Base-by-base conservation (phyloP, 2,113 vertebrate species). In the Ageneiosus marmoratus region DNA sequence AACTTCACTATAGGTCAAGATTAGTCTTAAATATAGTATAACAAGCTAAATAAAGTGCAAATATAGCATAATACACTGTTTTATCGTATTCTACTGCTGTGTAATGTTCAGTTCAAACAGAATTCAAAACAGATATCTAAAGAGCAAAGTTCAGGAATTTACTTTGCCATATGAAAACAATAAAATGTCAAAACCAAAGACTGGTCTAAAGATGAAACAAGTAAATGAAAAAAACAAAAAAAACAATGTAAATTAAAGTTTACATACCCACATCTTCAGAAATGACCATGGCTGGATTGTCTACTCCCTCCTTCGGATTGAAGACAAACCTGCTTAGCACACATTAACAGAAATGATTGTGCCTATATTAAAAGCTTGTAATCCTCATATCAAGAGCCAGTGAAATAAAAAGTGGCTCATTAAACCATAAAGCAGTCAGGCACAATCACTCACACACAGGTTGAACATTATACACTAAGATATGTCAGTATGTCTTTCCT, bases 251-350 rank as follows among this genome's bases (percentile, higher is more conserved):
- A 22, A 34, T 5, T 60, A 58, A 58, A 75, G 15, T 16, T 34
- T 78, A 78, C 83, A 60, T 87, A 98, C 97, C 96, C 63, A 44
- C 82, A 73, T 97, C 95, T 63, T 99, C 97, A 22, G 94, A 88
- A 90, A 95, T 90, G 0, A 94, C 95, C 93, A 99, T 94, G 82
- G 90, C 94, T 72, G 97, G 97, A 89, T 99, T 99, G 90, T 99
- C 97, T 6, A 99, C 96, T 78, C 97, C 98, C 85, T 95, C 92
- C 90, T 95, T 97, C 5, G 96, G 95, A 92, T 97, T 95, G 89
- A 99, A 98, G 84, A 91, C 93, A 89, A 96, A 98, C 89, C 93
- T 97, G 90, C 96, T 98, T 32, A 46, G 53, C 46, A 62, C 22
- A 70, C 62, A 55, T 51, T 65, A 91, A 48, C 90, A 88, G 44